phyloP scores from a whole-genome alignment of 2,113 vertebrate species.

The Pristiophorus japonicus region DNA sequence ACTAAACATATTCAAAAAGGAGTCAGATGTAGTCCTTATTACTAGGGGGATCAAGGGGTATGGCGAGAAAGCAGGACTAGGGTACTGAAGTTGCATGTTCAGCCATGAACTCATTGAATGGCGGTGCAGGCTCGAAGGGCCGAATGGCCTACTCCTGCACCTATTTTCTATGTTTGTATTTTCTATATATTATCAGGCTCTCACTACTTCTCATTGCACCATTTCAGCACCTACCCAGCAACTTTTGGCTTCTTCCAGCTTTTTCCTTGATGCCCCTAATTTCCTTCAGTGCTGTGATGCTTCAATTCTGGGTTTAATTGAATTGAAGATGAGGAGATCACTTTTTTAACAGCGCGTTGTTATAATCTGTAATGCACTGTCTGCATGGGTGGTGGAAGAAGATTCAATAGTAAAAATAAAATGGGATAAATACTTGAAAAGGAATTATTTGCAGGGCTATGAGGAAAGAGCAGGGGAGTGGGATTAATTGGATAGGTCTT shows the following conservation, averaged over 20 bases:
- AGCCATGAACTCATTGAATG: too few relatives aligned
- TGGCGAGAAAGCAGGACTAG: too few relatives aligned
- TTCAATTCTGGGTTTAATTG: neutral
- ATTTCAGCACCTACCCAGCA: neutral
- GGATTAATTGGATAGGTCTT: neutral
- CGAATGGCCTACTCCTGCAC: too few relatives aligned
- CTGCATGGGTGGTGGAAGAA: neutral
- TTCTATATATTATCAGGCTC: too few relatives aligned
- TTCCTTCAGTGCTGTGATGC: neutral
- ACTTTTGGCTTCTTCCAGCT: neutral
- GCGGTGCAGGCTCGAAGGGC: too few relatives aligned
- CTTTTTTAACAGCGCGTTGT: neutral
- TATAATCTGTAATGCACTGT: neutral
- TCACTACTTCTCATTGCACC: neutral
- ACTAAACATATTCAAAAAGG: too few relatives aligned
- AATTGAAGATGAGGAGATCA: too few relatives aligned
- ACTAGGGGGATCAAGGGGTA: too few relatives aligned
- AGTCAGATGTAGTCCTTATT: too few relatives aligned
- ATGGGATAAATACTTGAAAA: neutral
- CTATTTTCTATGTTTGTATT: too few relatives aligned
- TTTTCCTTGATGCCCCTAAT: neutral
- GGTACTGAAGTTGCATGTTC: too few relatives aligned
- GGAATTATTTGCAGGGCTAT: too few relatives aligned
- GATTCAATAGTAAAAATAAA: neutral
- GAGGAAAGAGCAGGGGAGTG: neutral